Conservation (phyloP, 2,888 invertebrate genomes). For the Atherix ibis region DNA sequence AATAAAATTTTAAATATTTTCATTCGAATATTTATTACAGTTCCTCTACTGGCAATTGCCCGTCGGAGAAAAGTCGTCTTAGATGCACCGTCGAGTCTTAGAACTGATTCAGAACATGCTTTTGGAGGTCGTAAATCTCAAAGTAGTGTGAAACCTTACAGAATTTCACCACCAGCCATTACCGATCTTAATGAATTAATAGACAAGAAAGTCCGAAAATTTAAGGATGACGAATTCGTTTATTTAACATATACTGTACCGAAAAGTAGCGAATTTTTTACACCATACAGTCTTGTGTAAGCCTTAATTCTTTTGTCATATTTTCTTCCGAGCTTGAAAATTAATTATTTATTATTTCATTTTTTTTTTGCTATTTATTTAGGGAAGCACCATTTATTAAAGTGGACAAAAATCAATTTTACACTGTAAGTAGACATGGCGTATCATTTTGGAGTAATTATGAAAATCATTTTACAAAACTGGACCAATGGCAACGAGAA, state of each 20-base stretch:
- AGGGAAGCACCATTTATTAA: constrained; percentile 60
- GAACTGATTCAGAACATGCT: no score
- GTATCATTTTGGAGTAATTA: constrained; percentile 57
- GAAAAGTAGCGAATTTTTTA: constrained; percentile 54
- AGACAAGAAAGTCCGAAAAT: constrained; percentile 34
- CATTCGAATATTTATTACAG: neutral
- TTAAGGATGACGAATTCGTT: constrained; percentile 48
- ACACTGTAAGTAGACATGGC: constrained; percentile 68
- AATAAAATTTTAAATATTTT: no score
- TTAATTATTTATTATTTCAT: neutral
- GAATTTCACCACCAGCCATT: constrained; percentile 14
- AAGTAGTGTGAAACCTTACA: no score
- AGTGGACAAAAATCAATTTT: constrained; percentile 52
- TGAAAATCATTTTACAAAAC: constrained; percentile 62
- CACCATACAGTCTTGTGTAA: constrained; percentile 60
- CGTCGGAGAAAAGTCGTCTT: no score
- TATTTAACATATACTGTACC: constrained; percentile 63
- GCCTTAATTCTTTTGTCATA: constrained; percentile 13
- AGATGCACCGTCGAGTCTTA: no score
- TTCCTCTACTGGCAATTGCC: no score
- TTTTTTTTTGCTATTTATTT: no score
- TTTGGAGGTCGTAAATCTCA: no score
- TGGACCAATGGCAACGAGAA: constrained; percentile 68
- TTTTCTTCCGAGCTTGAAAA: constrained; percentile 1
- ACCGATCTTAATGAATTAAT: constrained; percentile 24